These are phyloP conservation scores for Furnarius figulus DNA, from an alignment of 2,113 vertebrate species.

Conservation along the genomic window DNA sequence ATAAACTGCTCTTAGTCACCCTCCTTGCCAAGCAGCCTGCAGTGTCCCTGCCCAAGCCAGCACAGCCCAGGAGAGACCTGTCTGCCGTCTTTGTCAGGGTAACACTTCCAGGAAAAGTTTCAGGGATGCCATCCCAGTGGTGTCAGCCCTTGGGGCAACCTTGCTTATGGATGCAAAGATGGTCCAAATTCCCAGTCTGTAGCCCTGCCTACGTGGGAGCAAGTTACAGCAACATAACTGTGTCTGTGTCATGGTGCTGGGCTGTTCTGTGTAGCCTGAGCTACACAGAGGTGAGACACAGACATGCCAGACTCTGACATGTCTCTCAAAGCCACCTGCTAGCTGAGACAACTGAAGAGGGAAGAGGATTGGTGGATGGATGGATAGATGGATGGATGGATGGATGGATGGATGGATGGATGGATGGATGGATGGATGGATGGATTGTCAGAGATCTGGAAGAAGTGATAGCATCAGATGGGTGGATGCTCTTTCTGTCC, in stretches of 20 bases:
- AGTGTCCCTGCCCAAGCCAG: background rate
- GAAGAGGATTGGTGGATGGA: background rate
- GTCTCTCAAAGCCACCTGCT: background rate
- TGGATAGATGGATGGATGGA: rapidly evolving
- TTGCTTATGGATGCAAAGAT: background rate
- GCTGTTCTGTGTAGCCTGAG: background rate
- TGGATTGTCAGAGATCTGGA: background rate
- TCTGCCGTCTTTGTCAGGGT: rapidly evolving
- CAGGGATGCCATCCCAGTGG: background rate
- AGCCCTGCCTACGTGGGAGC: rapidly evolving
- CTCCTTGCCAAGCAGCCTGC: background rate
- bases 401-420: rapidly evolving
- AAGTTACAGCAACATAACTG: background rate
- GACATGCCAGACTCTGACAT: background rate
- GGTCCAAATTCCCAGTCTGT: background rate
- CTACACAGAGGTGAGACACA: background rate
- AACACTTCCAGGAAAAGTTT: background rate
- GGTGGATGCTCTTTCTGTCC: background rate
- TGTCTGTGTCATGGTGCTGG: rapidly evolving
- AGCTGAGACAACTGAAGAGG: background rate
- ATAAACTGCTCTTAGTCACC: background rate
- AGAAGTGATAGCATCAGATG: background rate
- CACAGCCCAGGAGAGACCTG: background rate
- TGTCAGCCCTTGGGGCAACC: background rate
- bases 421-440: rapidly evolving